Evolutionary conservation across 2,888 invertebrate genomes (phyloP).

Genomic region (Chloroclystis v-ata): DNA sequence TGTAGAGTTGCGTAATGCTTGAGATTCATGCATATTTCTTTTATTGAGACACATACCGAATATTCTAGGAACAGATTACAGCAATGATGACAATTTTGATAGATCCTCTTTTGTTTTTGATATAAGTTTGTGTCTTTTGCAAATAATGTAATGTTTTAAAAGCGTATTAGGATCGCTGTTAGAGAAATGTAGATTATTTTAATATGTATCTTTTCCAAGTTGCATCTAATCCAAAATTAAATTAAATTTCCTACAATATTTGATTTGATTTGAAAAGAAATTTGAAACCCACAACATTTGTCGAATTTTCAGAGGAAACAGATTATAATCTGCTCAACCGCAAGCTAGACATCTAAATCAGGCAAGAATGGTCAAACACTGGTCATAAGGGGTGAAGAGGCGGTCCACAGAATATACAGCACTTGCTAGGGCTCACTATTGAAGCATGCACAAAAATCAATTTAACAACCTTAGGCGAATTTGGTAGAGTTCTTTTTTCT

Average conservation of each 20-base stretch:
- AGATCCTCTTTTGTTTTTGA: not conserved
- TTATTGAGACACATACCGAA: slow-evolving; percentile 40
- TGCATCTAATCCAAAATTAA: no score
- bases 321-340: slow-evolving; percentile 56
- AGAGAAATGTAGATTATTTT: no score
- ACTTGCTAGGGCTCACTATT: not conserved
- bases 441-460: no score
- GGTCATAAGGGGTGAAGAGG: slow-evolving; percentile 29
- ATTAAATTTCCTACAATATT: no score
- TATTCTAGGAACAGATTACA: slow-evolving; percentile 24
- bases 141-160: no score
- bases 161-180: no score
- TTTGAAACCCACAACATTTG: no score
- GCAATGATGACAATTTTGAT: slow-evolving; percentile 23
- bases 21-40: slow-evolving; percentile 48
- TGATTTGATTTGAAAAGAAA: no score
- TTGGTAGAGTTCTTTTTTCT: no score
- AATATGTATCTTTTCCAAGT: no score
- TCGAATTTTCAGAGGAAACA: slow-evolving; percentile 40
- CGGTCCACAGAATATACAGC: slow-evolving; percentile 12
- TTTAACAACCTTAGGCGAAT: no score
- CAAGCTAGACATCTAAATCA: slow-evolving; percentile 45
- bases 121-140: not conserved
- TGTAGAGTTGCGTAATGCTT: slow-evolving; percentile 52
- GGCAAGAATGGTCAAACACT: slow-evolving; percentile 54